Conservation (phyloP, 2,888 invertebrate genomes). For the Dusona sp. region DNA sequence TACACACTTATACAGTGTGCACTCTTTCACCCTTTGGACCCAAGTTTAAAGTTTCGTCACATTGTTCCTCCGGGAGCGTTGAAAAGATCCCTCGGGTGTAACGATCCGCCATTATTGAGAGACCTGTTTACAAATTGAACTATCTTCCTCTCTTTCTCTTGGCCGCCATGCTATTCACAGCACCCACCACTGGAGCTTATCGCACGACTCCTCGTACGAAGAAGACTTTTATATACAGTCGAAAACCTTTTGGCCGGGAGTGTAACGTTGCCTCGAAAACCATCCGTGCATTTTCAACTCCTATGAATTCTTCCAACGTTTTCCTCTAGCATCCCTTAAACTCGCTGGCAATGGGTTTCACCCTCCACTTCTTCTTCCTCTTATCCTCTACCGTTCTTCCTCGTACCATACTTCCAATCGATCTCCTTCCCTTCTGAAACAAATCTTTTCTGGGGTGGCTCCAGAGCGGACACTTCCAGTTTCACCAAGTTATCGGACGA, state of each 20-base stretch:
- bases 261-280: conserved; percentile 66
- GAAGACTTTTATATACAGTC: conserved; percentile 30
- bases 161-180: conserved; percentile 17
- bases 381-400: not conserved
- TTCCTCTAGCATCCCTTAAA: conserved; percentile 55
- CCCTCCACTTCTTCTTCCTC: conserved; percentile 33
- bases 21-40: not conserved
- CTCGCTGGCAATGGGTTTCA: conserved; percentile 33
- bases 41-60: conserved; percentile 69
- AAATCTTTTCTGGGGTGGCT: conserved; percentile 41
- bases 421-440: conserved; percentile 53
- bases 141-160: conserved; percentile 38
- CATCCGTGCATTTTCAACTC: conserved; percentile 7
- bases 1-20: conserved; percentile 1
- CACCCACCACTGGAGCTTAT: conserved; percentile 71
- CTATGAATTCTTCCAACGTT: conserved; percentile 44
- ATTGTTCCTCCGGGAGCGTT: conserved; percentile 64
- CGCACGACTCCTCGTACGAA: conserved; percentile 48
- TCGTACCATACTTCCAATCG: conserved; percentile 25
- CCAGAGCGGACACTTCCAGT: conserved; percentile 75
- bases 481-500: conserved; percentile 80
- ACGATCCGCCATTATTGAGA: conserved; percentile 82
- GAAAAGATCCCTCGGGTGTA: conserved; percentile 75
- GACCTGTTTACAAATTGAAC: conserved; percentile 83
- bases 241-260: conserved; percentile 1